Conservation (phyloP, 1,140 invertebrate genomes). For the Caenorhabditis remanei region DNA sequence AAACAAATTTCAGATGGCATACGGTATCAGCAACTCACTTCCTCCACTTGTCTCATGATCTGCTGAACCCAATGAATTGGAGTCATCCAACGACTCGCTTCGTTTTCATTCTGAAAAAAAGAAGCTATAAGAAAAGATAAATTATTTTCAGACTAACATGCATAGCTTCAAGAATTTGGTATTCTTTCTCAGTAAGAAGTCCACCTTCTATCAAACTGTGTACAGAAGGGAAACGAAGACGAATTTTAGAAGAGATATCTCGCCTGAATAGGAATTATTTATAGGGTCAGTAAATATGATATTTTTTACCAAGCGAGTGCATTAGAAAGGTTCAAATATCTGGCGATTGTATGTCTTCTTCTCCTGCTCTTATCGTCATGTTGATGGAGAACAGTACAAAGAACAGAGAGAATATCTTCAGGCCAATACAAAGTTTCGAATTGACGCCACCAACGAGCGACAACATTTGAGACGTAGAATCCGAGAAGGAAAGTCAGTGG, state of each 20-base stretch:
- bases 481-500: slow-evolving; percentile 73
- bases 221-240: slow-evolving; percentile 85
- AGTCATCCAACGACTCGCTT: slow-evolving; percentile 57
- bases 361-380: slow-evolving; percentile 58
- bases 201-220: slow-evolving; percentile 90
- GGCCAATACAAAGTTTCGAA: slow-evolving; percentile 67
- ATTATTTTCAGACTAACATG: neutral
- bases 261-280: slow-evolving; percentile 30
- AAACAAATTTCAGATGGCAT: neutral
- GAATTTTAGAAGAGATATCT: slow-evolving; percentile 62
- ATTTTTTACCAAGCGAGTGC: slow-evolving; percentile 57
- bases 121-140: neutral
- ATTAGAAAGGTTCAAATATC: slow-evolving; percentile 59
- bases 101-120: slow-evolving; percentile 4
- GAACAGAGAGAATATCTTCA: slow-evolving; percentile 61
- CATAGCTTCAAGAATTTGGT: slow-evolving; percentile 66
- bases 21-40: neutral
- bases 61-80: slow-evolving; percentile 62
- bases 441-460: slow-evolving; percentile 73
- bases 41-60: slow-evolving; percentile 53
- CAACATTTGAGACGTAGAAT: slow-evolving; percentile 73
- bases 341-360: slow-evolving; percentile 55
- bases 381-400: slow-evolving; percentile 56
- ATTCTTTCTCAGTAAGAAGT: slow-evolving; percentile 79
- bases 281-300: neutral